Evolutionary conservation across 2,797 vertebrate species (phyloP), one percentile per base, ranked within the genome.

Genomic region (Pseudochaenichthys georgianus): DNA sequence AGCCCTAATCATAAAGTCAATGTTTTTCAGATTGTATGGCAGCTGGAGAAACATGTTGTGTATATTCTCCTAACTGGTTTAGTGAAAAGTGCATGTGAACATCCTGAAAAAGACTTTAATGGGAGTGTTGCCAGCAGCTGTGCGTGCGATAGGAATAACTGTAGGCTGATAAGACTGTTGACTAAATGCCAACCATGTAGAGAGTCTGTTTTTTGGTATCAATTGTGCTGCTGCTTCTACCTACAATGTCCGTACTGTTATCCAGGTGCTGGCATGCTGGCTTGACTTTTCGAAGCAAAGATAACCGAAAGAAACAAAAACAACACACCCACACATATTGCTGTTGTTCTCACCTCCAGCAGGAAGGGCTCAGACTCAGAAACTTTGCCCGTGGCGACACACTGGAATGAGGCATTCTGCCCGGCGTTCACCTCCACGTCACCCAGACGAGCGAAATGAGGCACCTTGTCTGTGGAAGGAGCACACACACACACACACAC

Each of bases 341-440:
- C 46, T 28, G 45, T 46, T 2, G 3, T 53, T 77, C 92, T 94
- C 66, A 95, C 95, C 94, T 95, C 95, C 82, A 95, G 89, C 13
- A 94, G 82, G 77, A 94, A 95, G 46, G 93, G 93, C 77, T 95
- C 95, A 0, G 74, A 95, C 89, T 97, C 97, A 3, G 96, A 96
- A 2, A 98, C 96, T 83, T 97, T 96, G 85, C 98, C 98, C 0
- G 97, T 98, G 78, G 98, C 98, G 63, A 98, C 96, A 71, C 98
- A 99, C 85, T 99, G 98, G 94, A 98, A 99, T 0, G 97, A 98
- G 77, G 97, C 96, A n/a, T 99, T 99, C 94, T 99, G 98, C 61
- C 97, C 98, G 28, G 97, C 97, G 3, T 99, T 99, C 87, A 99
- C 98, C 94, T 99, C 98, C 63, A 98, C 97, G 38, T 99, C 97